Base-by-base conservation (phyloP, 2,797 vertebrate species). In the Epinephelus coioides region DNA sequence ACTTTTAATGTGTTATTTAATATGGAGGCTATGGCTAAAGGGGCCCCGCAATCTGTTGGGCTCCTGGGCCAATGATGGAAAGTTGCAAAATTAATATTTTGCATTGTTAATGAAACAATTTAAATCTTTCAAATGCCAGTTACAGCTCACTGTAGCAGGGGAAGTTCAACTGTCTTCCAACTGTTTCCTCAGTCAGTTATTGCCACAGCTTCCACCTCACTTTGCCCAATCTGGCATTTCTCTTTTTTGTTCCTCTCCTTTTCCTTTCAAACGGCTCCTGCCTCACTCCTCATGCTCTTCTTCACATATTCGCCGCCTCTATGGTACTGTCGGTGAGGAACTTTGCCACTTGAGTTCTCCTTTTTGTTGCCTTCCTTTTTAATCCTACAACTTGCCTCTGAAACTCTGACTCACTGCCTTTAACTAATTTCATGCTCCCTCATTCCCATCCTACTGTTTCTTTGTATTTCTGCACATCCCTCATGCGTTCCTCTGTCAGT, bases 351-450 rank as follows among this genome's bases (percentile, higher is more conserved):
- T 14, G 1, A 68, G 11, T 59, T 75, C 47, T 73, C 56, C 51
- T 67, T 76, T 64, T 73, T 56, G 34, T 55, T 69, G 25, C 69
- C 82, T 43, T 65, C 11, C 53, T 49, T 74, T 79, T 72, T 18
- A 60, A 76, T 82, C 78, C 75, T 19, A 59, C 53, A 79, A 78
- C 79, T 77, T 60, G 15, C 66, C 38, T 49, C 11, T 30, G 54
- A 84, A 69, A 70, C 51, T 76, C 66, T 65, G 49, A 74, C 59
- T 73, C 54, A 71, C 69, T 75, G 30, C 34, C 60, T 67, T 44
- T 66, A 61, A 70, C 72, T 78, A 59, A 85, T 82, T 74, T 83
- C 65, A 54, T 66, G 68, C 76, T 76, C 78, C 47, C 54, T 78
- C 61, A 30, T 81, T 74, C 44, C 55, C 59, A 44, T 63, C 75